phyloP scores from a whole-genome alignment of 2,888 invertebrate species.

The Psococerastis gibbosa region DNA sequence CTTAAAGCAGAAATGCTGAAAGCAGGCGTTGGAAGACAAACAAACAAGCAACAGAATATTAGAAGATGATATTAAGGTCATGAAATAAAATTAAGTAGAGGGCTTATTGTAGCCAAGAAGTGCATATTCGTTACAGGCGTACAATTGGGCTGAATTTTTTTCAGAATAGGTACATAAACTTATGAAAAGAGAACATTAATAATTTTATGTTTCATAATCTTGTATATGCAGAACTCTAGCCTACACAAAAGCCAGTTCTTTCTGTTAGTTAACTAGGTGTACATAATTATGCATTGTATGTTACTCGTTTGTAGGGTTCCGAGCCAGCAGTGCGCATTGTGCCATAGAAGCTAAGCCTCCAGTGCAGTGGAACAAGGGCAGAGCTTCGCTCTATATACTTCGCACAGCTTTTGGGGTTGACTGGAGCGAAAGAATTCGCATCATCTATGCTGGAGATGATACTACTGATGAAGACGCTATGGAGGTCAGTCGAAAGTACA shows the following conservation, averaged over 20 bases:
- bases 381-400: constrained; percentile 77
- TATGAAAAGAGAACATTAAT: no score
- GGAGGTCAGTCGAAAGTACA: constrained; percentile 56
- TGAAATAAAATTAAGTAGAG: no score
- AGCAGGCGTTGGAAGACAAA: no score
- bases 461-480: constrained; percentile 80
- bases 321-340: constrained; percentile 60
- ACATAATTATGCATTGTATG: neutral
- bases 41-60: no score
- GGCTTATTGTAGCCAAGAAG: no score
- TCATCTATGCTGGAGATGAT: constrained; percentile 80
- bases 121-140: no score
- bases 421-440: constrained; percentile 77
- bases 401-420: constrained; percentile 79
- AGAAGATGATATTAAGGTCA: no score
- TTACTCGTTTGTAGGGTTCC: constrained; percentile 34
- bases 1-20: no score
- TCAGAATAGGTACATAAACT: no score
- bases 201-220: no score
- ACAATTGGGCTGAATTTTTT: no score
- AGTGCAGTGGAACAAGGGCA: constrained; percentile 79
- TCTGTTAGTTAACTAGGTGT: neutral
- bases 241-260: neutral
- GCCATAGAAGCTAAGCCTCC: constrained; percentile 83
- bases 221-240: no score